Percentiles rank a stretch among this genome's conserved stretches.
Evolutionary conservation across 1,140 invertebrate species (phyloP).

Genomic region (Diabrotica virgifera): DNA sequence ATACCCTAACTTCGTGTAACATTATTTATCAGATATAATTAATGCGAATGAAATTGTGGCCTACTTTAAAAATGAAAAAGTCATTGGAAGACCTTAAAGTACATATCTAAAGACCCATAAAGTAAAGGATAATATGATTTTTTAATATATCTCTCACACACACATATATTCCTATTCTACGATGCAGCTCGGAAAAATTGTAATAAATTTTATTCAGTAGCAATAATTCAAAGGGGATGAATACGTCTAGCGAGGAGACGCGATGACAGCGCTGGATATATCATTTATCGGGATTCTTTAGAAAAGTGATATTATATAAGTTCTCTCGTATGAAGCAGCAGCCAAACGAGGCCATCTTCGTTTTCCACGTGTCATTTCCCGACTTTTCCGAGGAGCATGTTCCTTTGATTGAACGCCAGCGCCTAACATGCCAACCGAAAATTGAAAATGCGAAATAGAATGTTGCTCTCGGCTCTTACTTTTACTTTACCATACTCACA

Average conservation of each 20-base stretch:
- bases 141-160: slow-evolving; percentile 40
- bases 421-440: not conserved
- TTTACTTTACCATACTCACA: not conserved
- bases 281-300: slow-evolving; percentile 40
- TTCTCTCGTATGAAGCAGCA: slow-evolving; percentile 28
- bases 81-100: too few relatives aligned
- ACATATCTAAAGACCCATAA: slow-evolving; percentile 3
- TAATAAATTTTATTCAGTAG: slow-evolving; percentile 46
- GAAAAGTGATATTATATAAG: slow-evolving; percentile 41
- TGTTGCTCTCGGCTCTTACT: not conserved
- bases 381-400: slow-evolving; percentile 1
- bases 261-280: slow-evolving; percentile 44
- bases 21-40: too few relatives aligned
- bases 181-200: slow-evolving; percentile 41
- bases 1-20: too few relatives aligned
- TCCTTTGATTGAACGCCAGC: slow-evolving; percentile 7
- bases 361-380: slow-evolving; percentile 19
- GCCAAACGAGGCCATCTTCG: slow-evolving; percentile 25
- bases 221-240: slow-evolving; percentile 45
- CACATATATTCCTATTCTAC: slow-evolving; percentile 36
- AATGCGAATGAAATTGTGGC: too few relatives aligned
- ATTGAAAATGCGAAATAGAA: slow-evolving; percentile 13
- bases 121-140: slow-evolving; percentile 34
- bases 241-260: slow-evolving; percentile 37
- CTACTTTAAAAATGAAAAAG: too few relatives aligned